Base-by-base conservation (phyloP, 2,888 invertebrate genomes). In the Chydorus sphaericus region DNA sequence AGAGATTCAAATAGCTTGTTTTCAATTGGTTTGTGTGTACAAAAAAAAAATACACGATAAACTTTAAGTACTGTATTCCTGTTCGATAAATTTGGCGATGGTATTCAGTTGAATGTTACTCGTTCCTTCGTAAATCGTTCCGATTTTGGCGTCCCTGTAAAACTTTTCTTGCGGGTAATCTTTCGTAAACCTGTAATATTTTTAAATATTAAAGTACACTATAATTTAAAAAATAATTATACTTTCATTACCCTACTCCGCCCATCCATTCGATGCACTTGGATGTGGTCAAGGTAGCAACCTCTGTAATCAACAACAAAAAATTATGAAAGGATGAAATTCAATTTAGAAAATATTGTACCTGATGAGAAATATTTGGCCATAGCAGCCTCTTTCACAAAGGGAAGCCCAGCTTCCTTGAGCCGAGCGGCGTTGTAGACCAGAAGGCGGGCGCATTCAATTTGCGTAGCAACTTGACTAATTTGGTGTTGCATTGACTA, bases 221-320 rank as follows among this genome's bases (percentile, higher is more conserved):
- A n/a, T n/a, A n/a, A n/a, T n/a, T n/a, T n/a, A n/a, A n/a, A n/a
- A n/a, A n/a, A n/a, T n/a, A n/a, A n/a, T n/a, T n/a, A n/a, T n/a
- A n/a, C n/a, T n/a, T n/a, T n/a, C n/a, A n/a, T n/a, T n/a, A n/a
- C n/a, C 96, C 97, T 28, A 97, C 91, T 11, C 96, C 96, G 1
- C 96, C 96, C 89, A 97, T 89, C 80, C 91, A 92, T 69, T 97
- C 96, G 60, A 97, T 86, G 71, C 94, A 94, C 68, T 92, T 91
- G 11, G 88, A 83, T 30, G 93, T 88, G 1, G 88, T 80, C 60
- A 80, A 78, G 62, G 88, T 83, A 1, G 94, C 96, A 52, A 88
- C 84, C 78, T 93, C 87, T 70, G 76, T 60, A 66, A n/a, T n/a
- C n/a, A n/a, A n/a, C n/a, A n/a, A n/a, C n/a, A n/a, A n/a, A n/a